Conservation (phyloP, 2,797 vertebrate species). For the Enteromius anoplus region DNA sequence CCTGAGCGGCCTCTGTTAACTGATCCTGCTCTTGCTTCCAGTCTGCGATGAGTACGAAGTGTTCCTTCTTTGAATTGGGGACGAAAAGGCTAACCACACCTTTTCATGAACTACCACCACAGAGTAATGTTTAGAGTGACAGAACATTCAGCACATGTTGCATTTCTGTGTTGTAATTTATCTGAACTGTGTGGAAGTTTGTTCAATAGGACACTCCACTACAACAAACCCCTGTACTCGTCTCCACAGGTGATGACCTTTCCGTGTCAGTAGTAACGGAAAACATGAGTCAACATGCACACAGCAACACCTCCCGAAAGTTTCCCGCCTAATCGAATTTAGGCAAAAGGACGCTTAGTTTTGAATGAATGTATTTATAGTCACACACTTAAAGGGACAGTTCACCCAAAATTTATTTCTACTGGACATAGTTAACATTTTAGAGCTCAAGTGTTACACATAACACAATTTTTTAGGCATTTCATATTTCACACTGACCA, state of each 20-base stretch:
- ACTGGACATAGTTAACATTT: not conserved
- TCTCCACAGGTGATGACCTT: not conserved
- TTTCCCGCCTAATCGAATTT: not conserved
- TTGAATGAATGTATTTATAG: not conserved
- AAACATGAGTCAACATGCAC: constrained; percentile 5
- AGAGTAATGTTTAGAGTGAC: constrained; percentile 10
- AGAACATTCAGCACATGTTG: not conserved
- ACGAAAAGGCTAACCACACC: not conserved
- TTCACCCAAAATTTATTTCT: not conserved
- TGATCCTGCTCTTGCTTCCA: constrained; percentile 10
- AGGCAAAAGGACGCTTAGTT: not conserved
- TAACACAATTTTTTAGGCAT: not conserved
- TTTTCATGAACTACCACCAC: not conserved
- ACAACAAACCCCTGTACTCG: not conserved
- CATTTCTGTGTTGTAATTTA: constrained; percentile 10
- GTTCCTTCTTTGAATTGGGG: not conserved
- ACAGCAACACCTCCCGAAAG: not conserved
- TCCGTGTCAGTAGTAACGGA: not conserved
- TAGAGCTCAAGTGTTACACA: not conserved
- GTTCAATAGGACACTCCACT: constrained; percentile 20
- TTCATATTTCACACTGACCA: not conserved
- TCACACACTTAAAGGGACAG: not conserved
- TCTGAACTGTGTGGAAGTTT: not conserved
- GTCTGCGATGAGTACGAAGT: not conserved
- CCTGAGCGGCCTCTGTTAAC: constrained; percentile 34